Percentiles rank a stretch among this genome's conserved stretches.
phyloP scores from a whole-genome alignment of 1,140 invertebrate genomes.

The Zeugodacus cucurbitae region DNA sequence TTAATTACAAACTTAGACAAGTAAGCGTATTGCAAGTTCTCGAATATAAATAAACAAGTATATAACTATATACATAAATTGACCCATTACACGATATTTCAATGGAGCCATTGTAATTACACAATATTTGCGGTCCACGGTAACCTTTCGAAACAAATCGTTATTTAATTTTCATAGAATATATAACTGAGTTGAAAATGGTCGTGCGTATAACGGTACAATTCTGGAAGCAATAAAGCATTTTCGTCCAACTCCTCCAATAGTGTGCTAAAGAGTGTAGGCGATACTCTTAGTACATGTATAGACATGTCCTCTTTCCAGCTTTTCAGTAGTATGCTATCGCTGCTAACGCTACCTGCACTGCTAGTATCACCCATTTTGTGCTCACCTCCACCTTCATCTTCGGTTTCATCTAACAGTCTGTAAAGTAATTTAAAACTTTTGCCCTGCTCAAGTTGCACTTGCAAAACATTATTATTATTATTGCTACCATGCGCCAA shows the following conservation, averaged over 20 bases:
- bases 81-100: not conserved
- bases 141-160: too few relatives aligned
- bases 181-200: slow-evolving; percentile 43
- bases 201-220: slow-evolving; percentile 43
- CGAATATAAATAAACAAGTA: not conserved
- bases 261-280: slow-evolving; percentile 34
- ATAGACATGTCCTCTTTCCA: slow-evolving; percentile 51
- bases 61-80: not conserved
- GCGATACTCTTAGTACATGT: slow-evolving; percentile 54
- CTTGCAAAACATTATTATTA: slow-evolving; percentile 16
- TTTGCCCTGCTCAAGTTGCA: slow-evolving; percentile 22
- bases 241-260: slow-evolving; percentile 35
- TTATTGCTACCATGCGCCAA: not conserved
- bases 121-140: too few relatives aligned
- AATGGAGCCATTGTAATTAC: not conserved
- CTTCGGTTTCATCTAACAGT: not conserved
- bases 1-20: slow-evolving; percentile 13
- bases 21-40: slow-evolving; percentile 15
- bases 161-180: slow-evolving; percentile 36
- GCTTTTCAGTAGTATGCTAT: slow-evolving; percentile 27
- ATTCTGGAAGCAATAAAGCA: slow-evolving; percentile 43
- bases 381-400: not conserved
- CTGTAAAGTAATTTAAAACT: slow-evolving; percentile 43
- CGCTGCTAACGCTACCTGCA: not conserved
- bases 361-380: not conserved